Percentiles rank a stretch among this genome's conserved stretches.
phyloP scores from a whole-genome alignment of 2,113 vertebrate species.

The Notiomystis cincta region DNA sequence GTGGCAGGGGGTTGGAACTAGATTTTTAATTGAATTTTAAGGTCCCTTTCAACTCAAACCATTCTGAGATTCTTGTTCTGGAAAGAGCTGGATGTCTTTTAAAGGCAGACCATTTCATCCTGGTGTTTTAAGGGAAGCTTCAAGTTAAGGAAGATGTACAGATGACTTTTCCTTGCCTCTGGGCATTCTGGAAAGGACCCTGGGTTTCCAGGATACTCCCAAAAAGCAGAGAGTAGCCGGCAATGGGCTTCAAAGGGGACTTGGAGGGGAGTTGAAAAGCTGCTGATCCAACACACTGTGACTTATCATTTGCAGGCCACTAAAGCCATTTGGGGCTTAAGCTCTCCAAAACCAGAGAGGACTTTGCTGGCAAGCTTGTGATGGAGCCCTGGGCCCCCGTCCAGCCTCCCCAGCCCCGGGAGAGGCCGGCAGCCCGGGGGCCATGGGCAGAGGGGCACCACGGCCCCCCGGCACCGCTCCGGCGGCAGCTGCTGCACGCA shows the following conservation, averaged over 20 bases:
- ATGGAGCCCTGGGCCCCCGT: slow-evolving; percentile 68
- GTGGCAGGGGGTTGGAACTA: background rate
- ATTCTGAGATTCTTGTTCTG: background rate
- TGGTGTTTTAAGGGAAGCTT: background rate
- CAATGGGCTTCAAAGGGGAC: accelerated
- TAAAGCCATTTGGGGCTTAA: background rate
- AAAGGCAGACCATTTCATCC: background rate
- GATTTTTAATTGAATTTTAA: background rate
- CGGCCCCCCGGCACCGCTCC: background rate
- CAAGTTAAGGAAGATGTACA: background rate
- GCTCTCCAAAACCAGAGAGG: background rate
- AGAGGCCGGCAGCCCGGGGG: background rate
- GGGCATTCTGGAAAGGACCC: background rate
- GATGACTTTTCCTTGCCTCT: background rate
- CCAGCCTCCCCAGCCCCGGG: background rate
- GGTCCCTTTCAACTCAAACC: background rate
- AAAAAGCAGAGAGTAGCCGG: background rate
- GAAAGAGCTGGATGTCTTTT: background rate
- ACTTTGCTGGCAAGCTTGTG: background rate
- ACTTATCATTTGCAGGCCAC: slow-evolving; percentile 10
- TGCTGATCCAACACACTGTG: background rate
- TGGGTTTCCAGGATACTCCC: background rate
- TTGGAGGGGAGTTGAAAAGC: background rate
- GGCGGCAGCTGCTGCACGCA: background rate
- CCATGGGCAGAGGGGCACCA: background rate